Evolutionary conservation across 2,113 vertebrate genomes (phyloP).

Genomic region (Lamprologus ornatipinnis): DNA sequence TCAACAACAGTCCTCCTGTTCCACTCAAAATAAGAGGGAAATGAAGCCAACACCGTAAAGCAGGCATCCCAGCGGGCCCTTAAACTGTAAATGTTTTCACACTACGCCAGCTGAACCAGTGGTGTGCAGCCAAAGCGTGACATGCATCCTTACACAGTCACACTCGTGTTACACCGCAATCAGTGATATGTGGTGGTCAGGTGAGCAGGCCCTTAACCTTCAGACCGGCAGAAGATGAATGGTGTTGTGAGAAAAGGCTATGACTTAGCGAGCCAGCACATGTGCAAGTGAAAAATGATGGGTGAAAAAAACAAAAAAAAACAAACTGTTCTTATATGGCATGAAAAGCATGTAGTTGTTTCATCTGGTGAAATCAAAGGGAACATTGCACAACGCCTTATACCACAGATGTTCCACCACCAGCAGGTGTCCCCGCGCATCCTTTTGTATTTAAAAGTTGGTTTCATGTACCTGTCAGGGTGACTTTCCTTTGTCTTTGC

Average conservation of each 20-base stretch:
- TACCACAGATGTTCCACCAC: background rate
- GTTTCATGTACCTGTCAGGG: conserved; percentile 1
- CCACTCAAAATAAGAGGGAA: background rate
- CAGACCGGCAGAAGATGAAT: conserved; percentile 58
- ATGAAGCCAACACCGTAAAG: conserved; percentile 14
- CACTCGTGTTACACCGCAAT: conserved; percentile 15
- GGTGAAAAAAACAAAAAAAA: accelerated
- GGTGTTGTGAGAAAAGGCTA: background rate
- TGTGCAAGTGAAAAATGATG: conserved; percentile 23
- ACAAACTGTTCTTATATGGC: background rate
- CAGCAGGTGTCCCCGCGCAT: background rate
- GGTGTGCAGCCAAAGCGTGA: conserved; percentile 13
- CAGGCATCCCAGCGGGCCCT: background rate
- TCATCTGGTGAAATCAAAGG: conserved; percentile 18
- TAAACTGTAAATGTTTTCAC: conserved; percentile 46
- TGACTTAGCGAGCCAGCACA: conserved; percentile 29
- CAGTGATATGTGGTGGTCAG: conserved; percentile 46
- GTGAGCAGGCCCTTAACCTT: conserved; percentile 42
- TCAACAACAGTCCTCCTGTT: background rate
- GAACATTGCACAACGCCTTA: background rate
- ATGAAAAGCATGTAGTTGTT: conserved; percentile 22
- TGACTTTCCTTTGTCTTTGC: conserved; percentile 60
- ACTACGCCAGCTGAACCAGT: background rate
- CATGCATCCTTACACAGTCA: conserved; percentile 18
- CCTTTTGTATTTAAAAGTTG: background rate